phyloP scores from a whole-genome alignment of 2,797 vertebrate genomes.

The Ptychadena robeensis region DNA sequence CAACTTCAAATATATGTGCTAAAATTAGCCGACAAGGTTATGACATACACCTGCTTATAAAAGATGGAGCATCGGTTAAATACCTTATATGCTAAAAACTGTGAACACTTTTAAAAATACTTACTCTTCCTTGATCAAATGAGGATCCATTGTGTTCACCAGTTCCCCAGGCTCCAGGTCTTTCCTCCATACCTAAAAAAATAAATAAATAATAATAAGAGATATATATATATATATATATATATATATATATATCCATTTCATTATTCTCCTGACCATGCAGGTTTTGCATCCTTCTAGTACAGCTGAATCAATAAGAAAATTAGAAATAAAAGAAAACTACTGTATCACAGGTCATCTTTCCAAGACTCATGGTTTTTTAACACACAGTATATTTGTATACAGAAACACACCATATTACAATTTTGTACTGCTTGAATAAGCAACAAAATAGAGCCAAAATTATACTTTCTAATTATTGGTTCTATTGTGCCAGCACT shows the following conservation, averaged over 20 bases:
- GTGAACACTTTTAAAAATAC: too few relatives aligned
- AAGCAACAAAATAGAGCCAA: slow-evolving; percentile 72
- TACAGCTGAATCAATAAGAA: too few relatives aligned
- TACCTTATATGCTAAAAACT: too few relatives aligned
- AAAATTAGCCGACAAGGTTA: too few relatives aligned
- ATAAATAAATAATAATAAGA: background rate
- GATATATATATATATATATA: background rate
- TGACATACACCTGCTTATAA: too few relatives aligned
- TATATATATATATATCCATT: too few relatives aligned
- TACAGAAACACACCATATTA: background rate
- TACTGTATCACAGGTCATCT: background rate
- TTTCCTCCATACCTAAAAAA: slow-evolving; percentile 86
- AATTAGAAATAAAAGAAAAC: too few relatives aligned
- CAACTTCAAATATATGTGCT: too few relatives aligned
- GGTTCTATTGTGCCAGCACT: slow-evolving; percentile 73
- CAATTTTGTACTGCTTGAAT: slow-evolving; percentile 61
- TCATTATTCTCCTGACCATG: too few relatives aligned
- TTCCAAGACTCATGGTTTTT: background rate
- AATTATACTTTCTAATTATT: slow-evolving; percentile 70
- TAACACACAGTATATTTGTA: background rate
- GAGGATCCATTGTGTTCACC: slow-evolving; percentile 93
- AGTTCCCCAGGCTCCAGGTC: slow-evolving; percentile 89
- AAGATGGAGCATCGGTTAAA: too few relatives aligned
- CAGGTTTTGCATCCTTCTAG: too few relatives aligned
- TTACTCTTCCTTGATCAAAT: slow-evolving; percentile 93